Evolutionary conservation across 2,888 invertebrate genomes (phyloP), one percentile per base, ranked within the genome.

Genomic region (Heterodera filipjevi): DNA sequence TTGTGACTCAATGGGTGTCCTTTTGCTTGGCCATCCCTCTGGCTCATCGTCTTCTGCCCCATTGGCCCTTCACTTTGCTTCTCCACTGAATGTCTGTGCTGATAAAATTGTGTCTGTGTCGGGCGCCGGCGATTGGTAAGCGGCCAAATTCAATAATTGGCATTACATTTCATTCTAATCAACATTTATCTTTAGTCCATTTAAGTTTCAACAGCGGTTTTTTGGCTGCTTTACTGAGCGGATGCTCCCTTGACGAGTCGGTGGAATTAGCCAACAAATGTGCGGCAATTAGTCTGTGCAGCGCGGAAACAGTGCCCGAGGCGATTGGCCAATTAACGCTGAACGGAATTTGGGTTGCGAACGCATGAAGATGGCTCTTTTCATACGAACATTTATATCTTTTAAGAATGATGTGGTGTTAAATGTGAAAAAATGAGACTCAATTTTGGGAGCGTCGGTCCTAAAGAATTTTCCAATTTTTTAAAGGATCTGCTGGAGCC

Each of bases 61-160:
- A 39, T 22, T 72, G 30, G 35, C 71, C 14, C 71, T 19, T 30
- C 33, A 71, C n/a, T 35, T 71, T 16, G 46, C n/a, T 30, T 10
- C 44, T 19, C 77, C 77, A 49, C 78, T 81, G 32, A 77, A 78
- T 30, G 66, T 80, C 5, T 19, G 59, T 14, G 59, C 74, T n/a
- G 71, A 75, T 16, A 74, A 82, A 12, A 76, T 87, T 68, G 82
- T 86, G 32, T 87, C 87, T 0, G 87, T 84, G 44, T 87, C 87
- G 12, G 87, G 87, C 30, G 86, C 87, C 22, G 87, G 87, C 0
- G 87, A 87, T 78, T 84, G 83, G 81, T 81, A 30, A 82, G 33
- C 39, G 39, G 39, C 39, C 39, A 6, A 39, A 39, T 39, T 39
- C 80, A 27, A 27, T 44, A 49, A 2, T 66, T 3, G 3, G 6